Percentiles rank a stretch among this genome's conserved stretches.
phyloP scores from a whole-genome alignment of 1,140 invertebrate species.

The Bombyx mori region ASM3026992v2 NC_085125.1:9778501-9779000 shows the following conservation, averaged over 20 bases:
- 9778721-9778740: conserved; percentile 40
- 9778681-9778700: conserved; percentile 40
- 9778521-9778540: too few relatives aligned
- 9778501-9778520: too few relatives aligned
- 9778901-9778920: conserved; percentile 69
- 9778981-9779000: conserved; percentile 34
- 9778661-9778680: conserved; percentile 64
- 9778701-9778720: conserved; percentile 46
- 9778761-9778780: conserved; percentile 65
- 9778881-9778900: conserved; percentile 50
- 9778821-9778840: conserved; percentile 32
- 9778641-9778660: conserved; percentile 44
- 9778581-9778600: conserved; percentile 30
- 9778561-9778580: conserved; percentile 18
- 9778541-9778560: conserved; percentile 11
- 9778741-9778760: conserved; percentile 57
- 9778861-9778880: conserved; percentile 48
- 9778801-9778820: conserved; percentile 50
- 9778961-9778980: conserved; percentile 62
- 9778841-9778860: conserved; percentile 36
- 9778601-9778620: conserved; percentile 41
- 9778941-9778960: conserved; percentile 62
- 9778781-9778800: conserved; percentile 49
- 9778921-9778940: conserved; percentile 68
- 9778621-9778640: conserved; percentile 33